Evolutionary conservation across 2,797 vertebrate genomes (phyloP).

Genomic region (Oryzias dopingdopingensis): DNA sequence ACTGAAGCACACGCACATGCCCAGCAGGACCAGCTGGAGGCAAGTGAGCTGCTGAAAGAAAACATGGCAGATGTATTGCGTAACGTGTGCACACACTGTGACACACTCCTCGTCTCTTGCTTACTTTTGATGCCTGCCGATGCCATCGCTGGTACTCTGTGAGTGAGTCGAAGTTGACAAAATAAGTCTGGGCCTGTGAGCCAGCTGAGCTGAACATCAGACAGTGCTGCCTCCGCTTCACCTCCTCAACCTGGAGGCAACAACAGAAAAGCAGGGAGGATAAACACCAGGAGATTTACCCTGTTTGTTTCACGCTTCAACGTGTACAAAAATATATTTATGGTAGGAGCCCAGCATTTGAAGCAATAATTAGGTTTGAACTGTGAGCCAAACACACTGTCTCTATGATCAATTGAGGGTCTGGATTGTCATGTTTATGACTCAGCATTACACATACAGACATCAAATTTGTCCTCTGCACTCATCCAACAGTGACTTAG

Average conservation of each 20-base stretch:
- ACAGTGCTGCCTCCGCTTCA: constrained; percentile 87
- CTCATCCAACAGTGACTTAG: too few species aligned
- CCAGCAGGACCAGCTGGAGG: constrained; percentile 10
- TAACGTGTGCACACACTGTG: constrained; percentile 6
- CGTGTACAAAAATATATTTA: too few species aligned
- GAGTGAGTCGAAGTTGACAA: constrained; percentile 89
- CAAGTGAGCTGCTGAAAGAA: constrained; percentile 25
- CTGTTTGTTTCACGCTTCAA: too few species aligned
- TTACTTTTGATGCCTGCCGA: constrained; percentile 93
- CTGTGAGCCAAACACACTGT: too few species aligned
- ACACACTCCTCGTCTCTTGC: constrained; percentile 28
- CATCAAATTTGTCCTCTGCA: too few species aligned
- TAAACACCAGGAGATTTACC: background rate
- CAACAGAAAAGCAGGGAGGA: constrained; percentile 11
- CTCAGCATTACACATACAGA: too few species aligned
- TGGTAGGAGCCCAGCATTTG: too few species aligned
- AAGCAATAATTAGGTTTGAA: too few species aligned
- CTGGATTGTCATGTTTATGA: too few species aligned
- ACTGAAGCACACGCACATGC: constrained; percentile 23
- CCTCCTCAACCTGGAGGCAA: constrained; percentile 86
- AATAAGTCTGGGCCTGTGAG: constrained; percentile 91
- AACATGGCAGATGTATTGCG: constrained; percentile 1
- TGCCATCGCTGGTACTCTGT: constrained; percentile 92
- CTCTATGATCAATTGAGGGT: too few species aligned
- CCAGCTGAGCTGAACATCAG: constrained; percentile 93